phyloP scores from a whole-genome alignment of 2,797 vertebrate species.

The Coregonus ussuriensis region DNA sequence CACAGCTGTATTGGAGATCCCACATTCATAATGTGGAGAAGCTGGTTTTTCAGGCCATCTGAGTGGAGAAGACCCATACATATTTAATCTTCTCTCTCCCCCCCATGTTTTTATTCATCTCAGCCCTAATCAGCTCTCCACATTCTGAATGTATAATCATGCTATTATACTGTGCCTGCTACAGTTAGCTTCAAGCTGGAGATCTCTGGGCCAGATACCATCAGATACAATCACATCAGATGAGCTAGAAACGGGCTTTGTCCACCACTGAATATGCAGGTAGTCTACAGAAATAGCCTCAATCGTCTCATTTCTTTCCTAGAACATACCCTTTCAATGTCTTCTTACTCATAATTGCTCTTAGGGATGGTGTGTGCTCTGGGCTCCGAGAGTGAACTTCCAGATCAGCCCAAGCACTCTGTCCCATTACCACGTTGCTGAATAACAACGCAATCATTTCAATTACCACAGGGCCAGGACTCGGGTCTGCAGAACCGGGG shows the following conservation, averaged over 20 bases:
- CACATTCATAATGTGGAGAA: constrained; percentile 41
- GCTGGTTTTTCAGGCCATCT: constrained; percentile 33
- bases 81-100: constrained; percentile 52
- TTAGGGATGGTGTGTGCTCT: constrained; percentile 41
- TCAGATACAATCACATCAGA: not conserved
- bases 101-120: constrained; percentile 56
- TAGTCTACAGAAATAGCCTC: not conserved
- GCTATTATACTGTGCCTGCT: constrained; percentile 43
- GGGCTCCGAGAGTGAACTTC: constrained; percentile 47
- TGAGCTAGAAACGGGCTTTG: not conserved
- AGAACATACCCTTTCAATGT: not conserved
- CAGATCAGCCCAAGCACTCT: constrained; percentile 48
- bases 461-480: constrained; percentile 58
- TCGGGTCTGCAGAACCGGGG: constrained; percentile 16
- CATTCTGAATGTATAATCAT: constrained; percentile 59
- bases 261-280: not conserved
- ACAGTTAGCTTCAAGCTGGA: constrained; percentile 40
- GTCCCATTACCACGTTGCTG: constrained; percentile 58
- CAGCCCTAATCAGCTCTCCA: constrained; percentile 46
- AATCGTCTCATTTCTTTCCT: not conserved
- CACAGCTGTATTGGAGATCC: constrained; percentile 28
- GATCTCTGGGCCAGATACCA: not conserved
- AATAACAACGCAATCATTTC: constrained; percentile 69
- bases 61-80: constrained; percentile 39
- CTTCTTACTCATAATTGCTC: constrained; percentile 50